Base-by-base conservation (phyloP, 2,888 invertebrate genomes). In the Tachina fera region DNA sequence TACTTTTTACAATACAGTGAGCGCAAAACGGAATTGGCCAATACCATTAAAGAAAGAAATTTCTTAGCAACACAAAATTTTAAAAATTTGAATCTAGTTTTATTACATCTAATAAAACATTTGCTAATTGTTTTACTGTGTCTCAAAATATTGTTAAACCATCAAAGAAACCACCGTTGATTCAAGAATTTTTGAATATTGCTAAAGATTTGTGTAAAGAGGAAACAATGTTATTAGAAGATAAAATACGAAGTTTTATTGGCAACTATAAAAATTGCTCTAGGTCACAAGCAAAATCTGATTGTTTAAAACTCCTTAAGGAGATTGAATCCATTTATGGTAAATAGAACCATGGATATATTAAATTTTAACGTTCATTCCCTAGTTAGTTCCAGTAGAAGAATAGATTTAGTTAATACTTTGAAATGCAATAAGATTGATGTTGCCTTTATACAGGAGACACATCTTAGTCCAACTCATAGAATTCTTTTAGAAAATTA, bases 341-440 rank as follows among this genome's bases (percentile, higher is more conserved):
- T 63, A 63, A 45, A 19, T 61, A 56, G 22, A 56, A 56, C 41
- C 9, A 67, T 67, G 47, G 14, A 67, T 31, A 49, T 49, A 51
- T 22, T 67, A 47, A 67, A 31, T 67, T 67, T 49, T 51, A 68
- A 68, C 16, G 68, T 68, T 53, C 51, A 39, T 16, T 68, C 68
- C 6, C 41, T 53, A 11, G 22, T 22, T 22, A 49, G 14, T n/a
- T 49, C 9, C 22, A 22, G 22, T 22, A 22, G 22, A 22, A 22
- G 22, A 22, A 22, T 22, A 22, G 22, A 22, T 22, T 22, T 22
- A 22, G 22, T 22, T 22, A 22, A 22, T 22, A 22, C 10, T 49
- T 14, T 49, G 6, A 49, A 49, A 49, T 49, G 49, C 14, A 49
- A 49, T 49, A 14, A 49, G 49, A 49, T 49, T 49, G 49, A 49